Base-by-base conservation (phyloP, 2,113 vertebrate species). In the Callionymus lyra region DNA sequence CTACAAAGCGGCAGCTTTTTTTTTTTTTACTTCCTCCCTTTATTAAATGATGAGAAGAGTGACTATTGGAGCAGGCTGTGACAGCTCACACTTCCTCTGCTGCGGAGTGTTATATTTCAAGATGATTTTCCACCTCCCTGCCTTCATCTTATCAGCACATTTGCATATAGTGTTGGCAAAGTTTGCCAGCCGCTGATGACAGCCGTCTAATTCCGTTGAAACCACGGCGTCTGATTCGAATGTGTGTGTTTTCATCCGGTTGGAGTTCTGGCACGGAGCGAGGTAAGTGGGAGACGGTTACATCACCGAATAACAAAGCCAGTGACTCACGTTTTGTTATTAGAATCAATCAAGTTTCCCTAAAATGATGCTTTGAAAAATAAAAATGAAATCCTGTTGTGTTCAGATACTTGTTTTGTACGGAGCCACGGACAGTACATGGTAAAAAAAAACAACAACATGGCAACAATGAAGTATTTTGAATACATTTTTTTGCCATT, bases 161-260 rank as follows among this genome's bases (percentile, higher is more conserved):
- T 74, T 67, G 46, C 58, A 65, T 68, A 65, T 66, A 44, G 27
- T 46, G 5, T 42, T 61, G 58, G 27, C 16, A 59, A 72, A 38
- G 47, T 68, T 55, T 74, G 60, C 57, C 63, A 64, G 34, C 48
- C 13, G 42, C 46, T 46, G n/a, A n/a, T n/a, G 51, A 57, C 57
- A 43, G 57, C 34, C 34, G 49, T 50, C 60, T 65, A 59, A 63
- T 66, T 74, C 52, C 57, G 50, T 49, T 70, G 46, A 68, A 68
- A 66, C 59, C 56, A 64, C 53, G 36, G 36, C 15, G 40, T 46
- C 51, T 63, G 49, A 58, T 68, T 61, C 39, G 53, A 64, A 45
- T 53, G 57, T 43, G 42, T 51, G 34, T 27, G 21, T 27, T 39
- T 27, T 53, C 31, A n/a, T n/a, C n/a, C n/a, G n/a, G n/a, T n/a